These are phyloP conservation scores for Epizoanthus ramosus DNA, from an alignment of 92 coral and sea anemone genomes.

Conservation along the genomic window DNA sequence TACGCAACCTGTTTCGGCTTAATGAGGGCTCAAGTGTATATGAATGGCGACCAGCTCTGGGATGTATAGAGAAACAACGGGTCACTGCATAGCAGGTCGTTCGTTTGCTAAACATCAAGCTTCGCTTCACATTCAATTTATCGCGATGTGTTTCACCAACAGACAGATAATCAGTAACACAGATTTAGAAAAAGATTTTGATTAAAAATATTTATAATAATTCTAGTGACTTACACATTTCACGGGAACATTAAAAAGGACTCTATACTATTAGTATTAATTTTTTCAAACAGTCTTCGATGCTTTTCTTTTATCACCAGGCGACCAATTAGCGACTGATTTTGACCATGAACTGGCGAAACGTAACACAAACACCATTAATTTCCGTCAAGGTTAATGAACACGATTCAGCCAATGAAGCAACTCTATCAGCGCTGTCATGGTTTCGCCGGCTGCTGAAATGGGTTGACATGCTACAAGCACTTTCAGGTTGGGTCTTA, in stretches of 20 bases:
- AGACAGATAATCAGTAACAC: neutral
- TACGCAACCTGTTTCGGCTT: neutral
- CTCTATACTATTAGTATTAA: neutral
- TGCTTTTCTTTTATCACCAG: slow-evolving; percentile 16
- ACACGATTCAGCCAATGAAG: neutral
- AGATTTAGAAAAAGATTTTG: too few relatives aligned
- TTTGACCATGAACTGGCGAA: neutral
- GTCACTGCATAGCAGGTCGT: neutral
- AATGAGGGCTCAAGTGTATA: slow-evolving; percentile 4
- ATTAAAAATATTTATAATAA: neutral
- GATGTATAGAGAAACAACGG: slow-evolving; percentile 30
- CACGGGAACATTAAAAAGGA: neutral
- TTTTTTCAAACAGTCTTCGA: neutral
- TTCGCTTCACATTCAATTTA: neutral
- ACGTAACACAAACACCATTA: neutral
- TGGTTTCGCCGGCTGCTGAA: neutral
- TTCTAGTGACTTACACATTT: too few relatives aligned
- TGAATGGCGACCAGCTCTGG: slow-evolving; percentile 15
- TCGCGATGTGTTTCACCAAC: neutral
- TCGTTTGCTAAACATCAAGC: neutral
- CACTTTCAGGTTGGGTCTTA: neutral
- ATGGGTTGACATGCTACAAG: neutral
- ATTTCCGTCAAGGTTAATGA: neutral
- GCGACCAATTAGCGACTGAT: slow-evolving; percentile 12
- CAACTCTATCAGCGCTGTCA: neutral